Evolutionary conservation across 2,888 invertebrate genomes (phyloP).

Genomic region (Hoplodrina blanda): DNA sequence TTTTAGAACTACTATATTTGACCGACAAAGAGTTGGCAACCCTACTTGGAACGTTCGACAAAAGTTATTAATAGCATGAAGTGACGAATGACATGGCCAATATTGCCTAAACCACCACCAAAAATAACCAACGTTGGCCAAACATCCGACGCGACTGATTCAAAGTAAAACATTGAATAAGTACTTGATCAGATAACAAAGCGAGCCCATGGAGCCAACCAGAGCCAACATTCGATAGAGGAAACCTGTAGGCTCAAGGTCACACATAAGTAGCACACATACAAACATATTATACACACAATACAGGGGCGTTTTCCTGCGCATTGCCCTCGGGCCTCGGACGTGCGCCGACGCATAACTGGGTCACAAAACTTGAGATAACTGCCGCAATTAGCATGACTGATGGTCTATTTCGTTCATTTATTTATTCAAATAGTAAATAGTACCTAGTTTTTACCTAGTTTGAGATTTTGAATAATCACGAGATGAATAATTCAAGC

Average conservation of each 20-base stretch:
- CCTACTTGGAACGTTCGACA: background rate
- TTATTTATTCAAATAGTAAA: slow-evolving; percentile 2
- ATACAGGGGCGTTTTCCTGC: slow-evolving; percentile 57
- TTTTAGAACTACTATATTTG: too few relatives aligned
- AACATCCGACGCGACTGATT: background rate
- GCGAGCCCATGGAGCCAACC: slow-evolving; percentile 4
- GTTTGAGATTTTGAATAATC: background rate
- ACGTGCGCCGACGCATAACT: slow-evolving; percentile 48
- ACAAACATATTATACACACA: slow-evolving; percentile 9
- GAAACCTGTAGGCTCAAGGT: slow-evolving; percentile 28
- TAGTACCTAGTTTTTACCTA: background rate
- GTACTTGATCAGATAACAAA: slow-evolving; percentile 19
- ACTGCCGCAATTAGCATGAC: slow-evolving; percentile 40
- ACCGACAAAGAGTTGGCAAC: too few relatives aligned
- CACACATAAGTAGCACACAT: slow-evolving; percentile 11
- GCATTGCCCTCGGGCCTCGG: slow-evolving; percentile 52
- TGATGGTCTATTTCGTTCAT: slow-evolving; percentile 33
- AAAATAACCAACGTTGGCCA: slow-evolving; percentile 3
- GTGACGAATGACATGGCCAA: background rate
- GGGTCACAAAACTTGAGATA: slow-evolving; percentile 58
- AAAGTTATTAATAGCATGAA: background rate
- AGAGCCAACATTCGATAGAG: background rate
- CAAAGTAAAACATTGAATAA: slow-evolving; percentile 20
- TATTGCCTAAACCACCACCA: background rate
- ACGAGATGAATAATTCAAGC: too few relatives aligned